phyloP scores from a whole-genome alignment of 2,797 vertebrate genomes.

The Tarsius wallacei region DNA sequence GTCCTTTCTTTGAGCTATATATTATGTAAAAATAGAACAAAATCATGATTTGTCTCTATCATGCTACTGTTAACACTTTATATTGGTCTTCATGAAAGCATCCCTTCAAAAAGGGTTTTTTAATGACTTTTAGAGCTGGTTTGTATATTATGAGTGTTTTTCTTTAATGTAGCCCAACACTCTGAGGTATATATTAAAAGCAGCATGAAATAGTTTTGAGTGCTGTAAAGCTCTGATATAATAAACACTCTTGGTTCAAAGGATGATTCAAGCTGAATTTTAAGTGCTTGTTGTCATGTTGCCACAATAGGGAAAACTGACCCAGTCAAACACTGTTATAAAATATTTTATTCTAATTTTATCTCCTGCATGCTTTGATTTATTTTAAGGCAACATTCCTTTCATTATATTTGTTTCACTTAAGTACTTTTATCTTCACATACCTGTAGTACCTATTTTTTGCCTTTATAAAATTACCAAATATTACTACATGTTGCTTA shows the following conservation, averaged over 20 bases:
- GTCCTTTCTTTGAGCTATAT: conserved; percentile 25
- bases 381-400: conserved; percentile 84
- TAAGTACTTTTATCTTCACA: conserved; percentile 79
- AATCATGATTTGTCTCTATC: conserved; percentile 17
- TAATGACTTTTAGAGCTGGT: not conserved
- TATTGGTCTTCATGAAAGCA: conserved; percentile 13
- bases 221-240: conserved; percentile 16
- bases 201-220: not conserved
- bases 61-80: not conserved
- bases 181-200: not conserved
- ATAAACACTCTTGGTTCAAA: conserved; percentile 29
- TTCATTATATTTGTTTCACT: conserved; percentile 77
- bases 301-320: conserved; percentile 58
- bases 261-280: conserved; percentile 62
- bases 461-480: conserved; percentile 71
- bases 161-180: not conserved
- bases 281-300: conserved; percentile 72
- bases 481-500: conserved; percentile 83
- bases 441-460: conserved; percentile 78
- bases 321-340: conserved; percentile 57
- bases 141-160: conserved; percentile 23
- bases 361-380: conserved; percentile 76
- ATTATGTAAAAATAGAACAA: conserved; percentile 35
- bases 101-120: not conserved
- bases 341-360: conserved; percentile 79